These are phyloP conservation scores for Caenorhabditis macrosperma DNA, from an alignment of 2,888 invertebrate genomes.

Conservation along the genomic window DNA sequence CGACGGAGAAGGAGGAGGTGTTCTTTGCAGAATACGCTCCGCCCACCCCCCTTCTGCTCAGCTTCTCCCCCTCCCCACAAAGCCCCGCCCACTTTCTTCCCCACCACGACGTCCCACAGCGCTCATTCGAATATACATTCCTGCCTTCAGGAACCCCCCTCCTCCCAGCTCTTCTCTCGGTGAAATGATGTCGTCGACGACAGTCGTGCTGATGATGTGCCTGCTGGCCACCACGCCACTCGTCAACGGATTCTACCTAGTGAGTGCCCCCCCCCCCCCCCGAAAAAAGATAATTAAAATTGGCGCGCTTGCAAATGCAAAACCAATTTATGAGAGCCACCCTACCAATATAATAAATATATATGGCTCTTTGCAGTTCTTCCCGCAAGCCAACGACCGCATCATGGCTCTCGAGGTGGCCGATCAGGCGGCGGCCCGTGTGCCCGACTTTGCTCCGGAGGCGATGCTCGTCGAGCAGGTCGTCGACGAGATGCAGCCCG, in stretches of 20 bases:
- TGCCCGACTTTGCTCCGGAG: conserved; percentile 14
- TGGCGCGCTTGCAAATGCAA: no score
- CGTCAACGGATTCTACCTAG: conserved; percentile 38
- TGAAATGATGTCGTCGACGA: conserved; percentile 11
- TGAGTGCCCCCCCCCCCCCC: conserved; percentile 2
- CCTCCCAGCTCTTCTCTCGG: not conserved
- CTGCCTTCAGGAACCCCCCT: not conserved
- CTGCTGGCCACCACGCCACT: conserved; percentile 13
- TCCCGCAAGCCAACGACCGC: conserved; percentile 49
- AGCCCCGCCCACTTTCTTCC: conserved; percentile 20
- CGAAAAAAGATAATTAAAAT: not conserved
- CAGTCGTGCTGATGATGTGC: conserved; percentile 23
- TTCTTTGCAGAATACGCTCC: conserved; percentile 35
- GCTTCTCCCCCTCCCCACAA: not conserved
- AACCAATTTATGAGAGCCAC: no score
- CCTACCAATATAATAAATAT: no score
- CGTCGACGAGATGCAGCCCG: not conserved
- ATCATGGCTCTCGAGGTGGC: conserved; percentile 41
- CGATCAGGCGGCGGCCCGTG: conserved; percentile 20
- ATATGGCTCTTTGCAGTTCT: conserved; percentile 39
- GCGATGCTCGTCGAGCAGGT: conserved; percentile 27
- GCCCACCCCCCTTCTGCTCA: conserved; percentile 45
- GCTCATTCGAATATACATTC: not conserved
- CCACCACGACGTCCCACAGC: not conserved
- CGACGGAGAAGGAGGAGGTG: conserved; percentile 7